A percentile compares a stretch with the other conserved stretches of the same genome.
Conservation (phyloP, 2,888 invertebrate species). For the Euspilapteryx auroguttella region DNA sequence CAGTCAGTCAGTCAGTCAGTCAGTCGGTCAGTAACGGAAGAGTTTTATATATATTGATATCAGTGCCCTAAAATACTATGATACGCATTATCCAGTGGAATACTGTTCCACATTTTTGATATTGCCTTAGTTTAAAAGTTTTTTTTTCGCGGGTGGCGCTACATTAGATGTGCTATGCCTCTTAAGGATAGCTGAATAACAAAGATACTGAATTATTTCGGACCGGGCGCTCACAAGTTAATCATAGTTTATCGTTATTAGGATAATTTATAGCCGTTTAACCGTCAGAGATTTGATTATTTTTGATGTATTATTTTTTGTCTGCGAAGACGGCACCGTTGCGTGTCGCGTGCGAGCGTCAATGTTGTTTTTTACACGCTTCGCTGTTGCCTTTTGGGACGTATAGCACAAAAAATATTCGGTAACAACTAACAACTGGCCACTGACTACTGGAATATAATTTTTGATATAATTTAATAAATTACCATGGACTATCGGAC, state of each 20-base stretch:
- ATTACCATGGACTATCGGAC: constrained; percentile 47
- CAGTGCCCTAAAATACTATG: too few species aligned
- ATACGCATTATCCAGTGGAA: too few species aligned
- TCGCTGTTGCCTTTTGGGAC: constrained; percentile 18
- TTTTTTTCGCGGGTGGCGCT: too few species aligned
- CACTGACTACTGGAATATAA: constrained; percentile 59
- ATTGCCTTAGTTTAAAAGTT: too few species aligned
- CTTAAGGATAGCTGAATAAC: too few species aligned
- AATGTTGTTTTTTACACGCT: constrained; percentile 29
- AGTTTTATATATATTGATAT: too few species aligned
- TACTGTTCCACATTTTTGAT: too few species aligned
- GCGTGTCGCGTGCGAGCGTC: constrained; percentile 54
- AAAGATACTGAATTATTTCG: too few species aligned
- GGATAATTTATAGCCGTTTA: constrained; percentile 57
- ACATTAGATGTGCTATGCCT: too few species aligned
- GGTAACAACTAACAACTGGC: constrained; percentile 20
- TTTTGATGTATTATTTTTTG: constrained; percentile 14
- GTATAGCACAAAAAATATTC: constrained; percentile 42
- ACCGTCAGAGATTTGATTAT: constrained; percentile 48
- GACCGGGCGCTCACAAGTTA: constrained; percentile 21
- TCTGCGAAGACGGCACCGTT: constrained; percentile 32
- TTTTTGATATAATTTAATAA: constrained; percentile 57
- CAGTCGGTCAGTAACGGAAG: too few species aligned
- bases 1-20: too few species aligned
- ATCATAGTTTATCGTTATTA: constrained; percentile 45